Conservation (phyloP, 2,888 invertebrate genomes). For the Cenopis cana region DNA sequence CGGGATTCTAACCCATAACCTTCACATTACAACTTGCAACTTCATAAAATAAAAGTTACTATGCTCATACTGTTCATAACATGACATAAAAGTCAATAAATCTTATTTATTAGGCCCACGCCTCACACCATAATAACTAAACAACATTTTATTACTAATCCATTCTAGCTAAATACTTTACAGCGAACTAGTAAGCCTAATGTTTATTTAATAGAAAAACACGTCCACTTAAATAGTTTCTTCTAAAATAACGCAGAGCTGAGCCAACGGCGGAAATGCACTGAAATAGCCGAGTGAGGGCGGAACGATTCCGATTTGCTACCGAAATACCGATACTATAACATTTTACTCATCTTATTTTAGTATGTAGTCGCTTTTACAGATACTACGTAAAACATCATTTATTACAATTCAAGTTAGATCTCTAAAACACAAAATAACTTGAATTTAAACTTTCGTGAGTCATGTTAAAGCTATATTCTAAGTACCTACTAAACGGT, state of each 20-base stretch:
- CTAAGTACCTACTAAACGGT: no score
- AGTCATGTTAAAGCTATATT: no score
- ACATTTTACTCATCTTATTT: no score
- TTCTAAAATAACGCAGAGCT: conserved; percentile 37
- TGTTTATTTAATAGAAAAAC: conserved; percentile 44
- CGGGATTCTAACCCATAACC: no score
- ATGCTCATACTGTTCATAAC: background rate
- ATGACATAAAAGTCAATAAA: conserved; percentile 3
- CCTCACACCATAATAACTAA: conserved; percentile 9
- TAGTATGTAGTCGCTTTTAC: no score
- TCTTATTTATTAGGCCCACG: background rate
- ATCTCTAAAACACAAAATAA: no score
- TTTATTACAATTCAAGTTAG: no score
- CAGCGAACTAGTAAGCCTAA: conserved; percentile 37
- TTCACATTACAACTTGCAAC: no score
- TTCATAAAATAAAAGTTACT: background rate
- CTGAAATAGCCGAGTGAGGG: conserved; percentile 63
- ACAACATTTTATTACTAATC: conserved; percentile 31
- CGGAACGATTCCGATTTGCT: conserved; percentile 55
- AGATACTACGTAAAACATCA: no score
- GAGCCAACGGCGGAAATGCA: conserved; percentile 61
- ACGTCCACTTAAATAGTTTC: conserved; percentile 42
- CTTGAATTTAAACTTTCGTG: no score
- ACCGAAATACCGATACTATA: conserved; percentile 47
- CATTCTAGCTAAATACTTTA: conserved; percentile 34